phyloP scores from a whole-genome alignment of 1,140 invertebrate genomes.

The Thrips palmi region DNA sequence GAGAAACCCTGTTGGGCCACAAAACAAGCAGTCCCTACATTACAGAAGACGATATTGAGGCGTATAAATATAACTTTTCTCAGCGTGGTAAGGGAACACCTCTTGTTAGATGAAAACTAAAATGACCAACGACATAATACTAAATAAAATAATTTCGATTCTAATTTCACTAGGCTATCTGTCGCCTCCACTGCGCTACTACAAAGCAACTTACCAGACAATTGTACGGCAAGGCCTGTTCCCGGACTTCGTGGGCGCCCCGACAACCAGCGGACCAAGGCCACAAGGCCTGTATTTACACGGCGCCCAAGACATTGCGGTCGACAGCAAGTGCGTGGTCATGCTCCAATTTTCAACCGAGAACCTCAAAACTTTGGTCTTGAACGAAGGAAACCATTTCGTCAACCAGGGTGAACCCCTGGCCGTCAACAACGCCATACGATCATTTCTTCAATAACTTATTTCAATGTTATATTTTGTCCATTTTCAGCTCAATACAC shows the following conservation, averaged over 20 bases:
- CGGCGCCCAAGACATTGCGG: conserved; percentile 32
- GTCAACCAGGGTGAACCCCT: conserved; percentile 40
- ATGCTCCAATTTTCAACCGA: conserved; percentile 22
- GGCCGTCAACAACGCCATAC: conserved; percentile 35
- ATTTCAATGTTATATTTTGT: no score
- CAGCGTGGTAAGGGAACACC: conserved; percentile 35
- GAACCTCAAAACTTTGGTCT: conserved; percentile 27
- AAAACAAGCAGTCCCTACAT: conserved; percentile 18
- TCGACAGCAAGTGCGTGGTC: conserved; percentile 28
- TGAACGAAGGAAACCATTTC: conserved; percentile 36
- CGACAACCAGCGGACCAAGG: no score
- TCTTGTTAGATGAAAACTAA: no score
- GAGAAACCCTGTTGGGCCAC: conserved; percentile 17
- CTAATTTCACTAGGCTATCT: no score
- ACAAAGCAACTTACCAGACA: no score
- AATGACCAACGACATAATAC: no score
- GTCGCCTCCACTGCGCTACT: no score
- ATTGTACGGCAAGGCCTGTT: no score
- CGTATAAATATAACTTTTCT: conserved; percentile 42
- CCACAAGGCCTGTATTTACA: conserved; percentile 26
- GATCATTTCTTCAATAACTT: conserved; percentile 41
- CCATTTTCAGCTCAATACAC: no score
- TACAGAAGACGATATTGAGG: conserved; percentile 40
- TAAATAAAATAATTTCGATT: no score
- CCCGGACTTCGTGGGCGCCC: no score